A percentile compares a stretch with the other conserved stretches of the same genome.
Evolutionary conservation across 2,113 vertebrate species (phyloP).

Genomic region (Engystomops pustulosus): DNA sequence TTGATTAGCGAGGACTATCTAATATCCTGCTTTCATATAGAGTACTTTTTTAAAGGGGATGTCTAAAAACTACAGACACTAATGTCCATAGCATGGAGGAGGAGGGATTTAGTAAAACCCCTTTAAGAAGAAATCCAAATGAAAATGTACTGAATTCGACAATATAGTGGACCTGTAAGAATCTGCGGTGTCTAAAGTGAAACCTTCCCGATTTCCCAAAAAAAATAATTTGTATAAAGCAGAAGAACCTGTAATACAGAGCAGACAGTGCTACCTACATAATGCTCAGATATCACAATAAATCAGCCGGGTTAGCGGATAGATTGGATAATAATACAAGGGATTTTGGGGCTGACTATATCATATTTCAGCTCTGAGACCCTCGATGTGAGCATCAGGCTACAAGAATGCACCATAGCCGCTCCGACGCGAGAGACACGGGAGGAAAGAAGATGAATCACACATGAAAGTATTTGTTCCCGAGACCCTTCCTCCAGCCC

Average conservation of each 20-base stretch:
- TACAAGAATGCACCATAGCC: background rate
- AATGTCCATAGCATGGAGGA: too few relatives aligned
- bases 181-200: background rate
- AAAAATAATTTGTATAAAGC: background rate
- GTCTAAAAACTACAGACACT: too few relatives aligned
- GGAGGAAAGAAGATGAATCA: background rate
- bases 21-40: too few relatives aligned
- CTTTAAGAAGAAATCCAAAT: too few relatives aligned
- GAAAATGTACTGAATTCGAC: too few relatives aligned
- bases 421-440: background rate
- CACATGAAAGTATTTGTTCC: background rate
- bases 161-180: background rate
- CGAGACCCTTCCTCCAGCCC: too few relatives aligned
- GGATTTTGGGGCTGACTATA: background rate
- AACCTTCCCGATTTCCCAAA: background rate
- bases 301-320: background rate
- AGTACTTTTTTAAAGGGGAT: too few relatives aligned
- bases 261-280: background rate
- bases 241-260: background rate
- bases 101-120: too few relatives aligned
- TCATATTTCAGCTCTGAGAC: background rate
- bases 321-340: background rate
- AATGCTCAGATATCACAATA: conserved; percentile 1
- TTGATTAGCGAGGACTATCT: too few relatives aligned
- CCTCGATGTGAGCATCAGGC: background rate